These are phyloP conservation scores for Archips xylosteana DNA, from an alignment of 2,888 invertebrate species.

Conservation along the genomic window DNA sequence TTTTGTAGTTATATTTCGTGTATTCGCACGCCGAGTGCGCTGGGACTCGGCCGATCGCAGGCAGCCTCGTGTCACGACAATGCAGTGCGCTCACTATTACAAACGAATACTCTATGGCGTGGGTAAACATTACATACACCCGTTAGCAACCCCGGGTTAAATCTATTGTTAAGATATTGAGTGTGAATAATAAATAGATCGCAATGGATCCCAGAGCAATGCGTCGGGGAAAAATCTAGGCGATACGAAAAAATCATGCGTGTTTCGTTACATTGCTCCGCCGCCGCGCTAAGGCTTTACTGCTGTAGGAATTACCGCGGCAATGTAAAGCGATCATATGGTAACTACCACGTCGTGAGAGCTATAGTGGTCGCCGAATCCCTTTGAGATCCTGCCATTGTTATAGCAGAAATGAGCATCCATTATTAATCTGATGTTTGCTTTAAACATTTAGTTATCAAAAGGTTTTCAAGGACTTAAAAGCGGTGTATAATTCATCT, in stretches of 20 bases:
- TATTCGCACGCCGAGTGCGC: too few relatives aligned
- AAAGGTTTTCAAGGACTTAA: neutral
- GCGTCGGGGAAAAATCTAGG: neutral
- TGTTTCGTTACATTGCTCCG: neutral
- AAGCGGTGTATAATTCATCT: neutral
- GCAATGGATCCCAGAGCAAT: neutral
- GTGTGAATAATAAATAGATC: conserved; percentile 12
- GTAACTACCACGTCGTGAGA: neutral
- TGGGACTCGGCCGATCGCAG: too few relatives aligned
- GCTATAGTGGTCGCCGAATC: neutral
- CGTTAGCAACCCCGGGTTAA: neutral
- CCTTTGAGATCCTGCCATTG: conserved; percentile 1
- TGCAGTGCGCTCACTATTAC: too few relatives aligned
- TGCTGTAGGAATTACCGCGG: neutral
- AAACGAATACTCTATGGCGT: neutral
- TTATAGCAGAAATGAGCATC: conserved; percentile 6
- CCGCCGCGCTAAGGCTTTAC: too few relatives aligned
- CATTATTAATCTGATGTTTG: conserved; percentile 1
- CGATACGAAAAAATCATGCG: neutral
- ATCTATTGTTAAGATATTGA: conserved; percentile 17
- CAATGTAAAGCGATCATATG: neutral
- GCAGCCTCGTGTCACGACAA: too few relatives aligned
- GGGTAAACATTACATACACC: neutral
- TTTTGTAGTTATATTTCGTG: too few relatives aligned
- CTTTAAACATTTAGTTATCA: neutral